These are phyloP conservation scores for Sarcophaga caerulescens DNA, from an alignment of 2,888 invertebrate genomes.

Conservation along the genomic window DNA sequence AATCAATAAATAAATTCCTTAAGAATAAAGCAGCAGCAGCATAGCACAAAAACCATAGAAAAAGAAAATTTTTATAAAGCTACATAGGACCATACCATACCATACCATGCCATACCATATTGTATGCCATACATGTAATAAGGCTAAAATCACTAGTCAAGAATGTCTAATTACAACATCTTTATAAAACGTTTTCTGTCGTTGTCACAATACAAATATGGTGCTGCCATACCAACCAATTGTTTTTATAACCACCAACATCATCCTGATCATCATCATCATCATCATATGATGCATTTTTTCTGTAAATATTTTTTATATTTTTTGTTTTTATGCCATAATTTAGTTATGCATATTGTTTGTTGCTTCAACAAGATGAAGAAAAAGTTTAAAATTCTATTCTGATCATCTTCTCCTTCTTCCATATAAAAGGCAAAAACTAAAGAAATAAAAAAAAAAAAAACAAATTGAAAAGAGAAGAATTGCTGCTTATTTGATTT, in stretches of 20 bases:
- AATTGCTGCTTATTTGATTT: conserved; percentile 33
- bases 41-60: conserved; percentile 17
- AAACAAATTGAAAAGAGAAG: conserved; percentile 7
- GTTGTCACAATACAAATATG: conserved; percentile 67
- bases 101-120: background rate
- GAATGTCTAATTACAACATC: conserved; percentile 69
- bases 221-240: background rate
- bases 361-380: background rate
- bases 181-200: conserved; percentile 63
- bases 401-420: background rate
- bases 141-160: conserved; percentile 68
- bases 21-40: background rate
- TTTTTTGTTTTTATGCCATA: conserved; percentile 2
- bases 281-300: background rate
- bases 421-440: too few relatives aligned
- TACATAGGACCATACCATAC: conserved; percentile 12
- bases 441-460: too few relatives aligned
- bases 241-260: too few relatives aligned
- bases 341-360: conserved; percentile 29
- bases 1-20: conserved; percentile 63
- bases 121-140: conserved; percentile 66
- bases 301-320: background rate
- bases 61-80: conserved; percentile 5
- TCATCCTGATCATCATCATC: too few relatives aligned
- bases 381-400: background rate